phyloP scores from a whole-genome alignment of 2,888 invertebrate species.

The Acanthacorydalis orientalis region DNA sequence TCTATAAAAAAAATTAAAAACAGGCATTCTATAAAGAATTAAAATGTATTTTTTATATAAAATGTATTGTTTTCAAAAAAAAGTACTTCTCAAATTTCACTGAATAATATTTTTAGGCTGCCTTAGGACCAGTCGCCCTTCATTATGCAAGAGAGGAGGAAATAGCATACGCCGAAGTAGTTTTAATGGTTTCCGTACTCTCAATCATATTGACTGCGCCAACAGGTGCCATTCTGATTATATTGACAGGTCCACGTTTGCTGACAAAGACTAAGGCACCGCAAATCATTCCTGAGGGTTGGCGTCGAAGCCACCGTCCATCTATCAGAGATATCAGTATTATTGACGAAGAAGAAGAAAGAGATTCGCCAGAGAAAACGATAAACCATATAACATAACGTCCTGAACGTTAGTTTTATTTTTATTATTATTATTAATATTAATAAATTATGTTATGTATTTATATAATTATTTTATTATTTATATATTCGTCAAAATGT shows the following conservation, averaged over 20 bases:
- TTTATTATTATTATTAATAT: too few relatives aligned
- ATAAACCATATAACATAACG: conserved; percentile 18
- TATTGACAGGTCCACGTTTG: conserved; percentile 58
- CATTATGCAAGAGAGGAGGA: conserved; percentile 37
- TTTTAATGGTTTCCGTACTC: conserved; percentile 61
- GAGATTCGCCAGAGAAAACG: conserved; percentile 31
- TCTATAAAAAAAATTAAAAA: too few relatives aligned
- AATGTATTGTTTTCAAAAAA: too few relatives aligned
- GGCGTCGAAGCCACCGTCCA: conserved; percentile 65
- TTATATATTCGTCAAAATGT: too few relatives aligned
- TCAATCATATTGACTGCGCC: conserved; percentile 77
- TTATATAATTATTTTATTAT: too few relatives aligned
- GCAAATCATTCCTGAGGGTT: conserved; percentile 50
- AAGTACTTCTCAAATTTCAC: not conserved
- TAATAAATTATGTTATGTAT: too few relatives aligned
- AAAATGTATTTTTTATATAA: too few relatives aligned
- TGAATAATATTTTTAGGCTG: conserved; percentile 38
- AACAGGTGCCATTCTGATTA: conserved; percentile 65
- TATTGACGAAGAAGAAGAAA: conserved; percentile 66
- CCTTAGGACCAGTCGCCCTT: conserved; percentile 61
- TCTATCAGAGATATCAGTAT: conserved; percentile 77
- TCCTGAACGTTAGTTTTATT: too few relatives aligned
- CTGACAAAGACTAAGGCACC: conserved; percentile 62
- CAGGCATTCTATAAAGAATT: too few relatives aligned
- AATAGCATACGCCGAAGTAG: conserved; percentile 44